Evolutionary conservation across 2,797 vertebrate species (phyloP).

Genomic region (Anabacerthia variegaticeps): DNA sequence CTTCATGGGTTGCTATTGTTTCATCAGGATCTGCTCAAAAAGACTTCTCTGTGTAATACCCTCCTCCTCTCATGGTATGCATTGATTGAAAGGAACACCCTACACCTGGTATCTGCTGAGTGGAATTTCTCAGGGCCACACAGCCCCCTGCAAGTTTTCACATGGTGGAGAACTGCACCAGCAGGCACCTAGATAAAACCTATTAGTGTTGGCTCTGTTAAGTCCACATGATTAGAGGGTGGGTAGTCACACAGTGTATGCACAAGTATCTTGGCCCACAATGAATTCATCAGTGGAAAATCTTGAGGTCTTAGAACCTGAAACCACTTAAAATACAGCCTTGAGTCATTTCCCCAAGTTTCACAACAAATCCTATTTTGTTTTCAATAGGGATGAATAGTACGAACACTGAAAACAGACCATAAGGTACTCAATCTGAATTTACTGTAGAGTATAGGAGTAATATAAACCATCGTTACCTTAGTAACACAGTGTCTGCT

Average conservation of each 20-base stretch:
- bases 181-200: neutral
- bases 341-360: neutral
- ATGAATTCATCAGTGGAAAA: neutral
- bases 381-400: neutral
- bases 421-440: neutral
- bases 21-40: neutral
- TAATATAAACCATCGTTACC: neutral
- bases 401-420: neutral
- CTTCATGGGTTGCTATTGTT: neutral
- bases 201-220: neutral
- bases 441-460: neutral
- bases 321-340: neutral
- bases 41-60: neutral
- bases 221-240: fast-evolving
- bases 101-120: neutral
- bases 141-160: neutral
- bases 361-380: neutral
- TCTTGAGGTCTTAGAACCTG: neutral
- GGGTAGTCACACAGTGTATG: neutral
- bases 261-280: neutral
- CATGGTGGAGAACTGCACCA: neutral
- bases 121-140: neutral
- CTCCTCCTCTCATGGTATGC: neutral
- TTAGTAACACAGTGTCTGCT: conserved; percentile 1
- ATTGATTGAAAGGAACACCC: neutral